Evolutionary conservation across 1,140 invertebrate species (phyloP).

Genomic region (Leptopilina boulardi): DNA sequence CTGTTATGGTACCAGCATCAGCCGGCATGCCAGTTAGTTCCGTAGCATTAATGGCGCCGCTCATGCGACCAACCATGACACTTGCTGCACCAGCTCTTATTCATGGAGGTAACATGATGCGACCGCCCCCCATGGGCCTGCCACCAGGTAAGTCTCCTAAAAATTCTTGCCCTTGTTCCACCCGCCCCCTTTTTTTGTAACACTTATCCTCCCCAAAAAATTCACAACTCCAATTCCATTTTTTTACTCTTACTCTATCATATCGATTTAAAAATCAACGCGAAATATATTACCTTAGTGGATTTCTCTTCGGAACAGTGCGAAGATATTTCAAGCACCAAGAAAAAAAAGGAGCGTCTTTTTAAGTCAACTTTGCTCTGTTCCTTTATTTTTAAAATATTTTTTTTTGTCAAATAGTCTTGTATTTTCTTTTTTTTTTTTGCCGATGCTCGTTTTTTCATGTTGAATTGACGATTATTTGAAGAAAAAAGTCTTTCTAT

Average conservation of each 20-base stretch:
- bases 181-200: slow-evolving; percentile 48
- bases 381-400: not conserved
- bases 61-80: slow-evolving; percentile 80
- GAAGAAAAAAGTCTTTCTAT: too few relatives aligned
- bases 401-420: not conserved
- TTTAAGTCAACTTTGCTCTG: not conserved
- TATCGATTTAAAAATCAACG: slow-evolving; percentile 1
- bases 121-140: slow-evolving; percentile 83
- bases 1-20: slow-evolving; percentile 71
- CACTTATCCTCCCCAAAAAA: slow-evolving; percentile 29
- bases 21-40: slow-evolving; percentile 76
- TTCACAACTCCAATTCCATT: not conserved
- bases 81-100: slow-evolving; percentile 82
- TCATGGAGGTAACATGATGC: slow-evolving; percentile 84
- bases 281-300: not conserved
- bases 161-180: slow-evolving; percentile 46
- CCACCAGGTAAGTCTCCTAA: slow-evolving; percentile 82
- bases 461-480: not conserved
- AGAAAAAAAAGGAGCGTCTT: not conserved
- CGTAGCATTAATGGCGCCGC: slow-evolving; percentile 79
- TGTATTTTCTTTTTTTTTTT: not conserved
- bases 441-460: not conserved
- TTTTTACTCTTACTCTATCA: slow-evolving; percentile 35
- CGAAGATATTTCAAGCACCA: not conserved
- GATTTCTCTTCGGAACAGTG: not conserved